phyloP scores from a whole-genome alignment of 2,797 vertebrate species.

The Molossus alvarezi region DNA sequence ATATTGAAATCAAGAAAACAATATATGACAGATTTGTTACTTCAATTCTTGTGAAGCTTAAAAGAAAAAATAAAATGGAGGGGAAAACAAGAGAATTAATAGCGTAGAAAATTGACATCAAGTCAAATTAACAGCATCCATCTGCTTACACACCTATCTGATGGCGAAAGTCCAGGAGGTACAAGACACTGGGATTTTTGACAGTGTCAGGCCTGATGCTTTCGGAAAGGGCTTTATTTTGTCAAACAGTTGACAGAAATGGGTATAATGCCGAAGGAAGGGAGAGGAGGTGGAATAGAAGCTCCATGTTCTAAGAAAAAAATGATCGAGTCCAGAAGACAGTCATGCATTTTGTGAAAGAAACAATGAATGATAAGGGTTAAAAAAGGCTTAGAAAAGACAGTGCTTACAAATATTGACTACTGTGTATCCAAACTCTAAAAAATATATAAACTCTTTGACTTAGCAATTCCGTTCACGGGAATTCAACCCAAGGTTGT shows the following conservation, averaged over 20 bases:
- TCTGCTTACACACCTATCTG: too few species aligned
- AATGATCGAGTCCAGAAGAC: background rate
- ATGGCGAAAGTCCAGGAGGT: background rate
- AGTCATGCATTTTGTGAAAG: background rate
- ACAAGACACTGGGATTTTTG: background rate
- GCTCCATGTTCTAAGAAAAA: background rate
- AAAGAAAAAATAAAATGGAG: slow-evolving; percentile 34
- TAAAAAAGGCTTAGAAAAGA: background rate
- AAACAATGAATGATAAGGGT: background rate
- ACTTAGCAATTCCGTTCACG: background rate
- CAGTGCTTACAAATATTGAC: slow-evolving; percentile 8
- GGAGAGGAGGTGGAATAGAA: background rate
- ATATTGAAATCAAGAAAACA: slow-evolving; percentile 13
- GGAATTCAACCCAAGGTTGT: background rate
- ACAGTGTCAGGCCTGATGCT: background rate
- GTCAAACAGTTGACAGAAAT: slow-evolving; percentile 22
- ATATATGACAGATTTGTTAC: background rate
- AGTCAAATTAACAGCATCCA: background rate
- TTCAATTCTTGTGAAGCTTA: background rate
- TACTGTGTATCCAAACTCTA: background rate
- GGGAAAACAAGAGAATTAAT: slow-evolving; percentile 2
- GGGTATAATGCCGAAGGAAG: background rate
- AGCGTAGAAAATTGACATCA: background rate
- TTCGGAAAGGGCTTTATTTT: background rate
- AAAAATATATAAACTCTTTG: background rate